Evolutionary conservation across 2,113 vertebrate species (phyloP).

Genomic region (Struthio camelus): DNA sequence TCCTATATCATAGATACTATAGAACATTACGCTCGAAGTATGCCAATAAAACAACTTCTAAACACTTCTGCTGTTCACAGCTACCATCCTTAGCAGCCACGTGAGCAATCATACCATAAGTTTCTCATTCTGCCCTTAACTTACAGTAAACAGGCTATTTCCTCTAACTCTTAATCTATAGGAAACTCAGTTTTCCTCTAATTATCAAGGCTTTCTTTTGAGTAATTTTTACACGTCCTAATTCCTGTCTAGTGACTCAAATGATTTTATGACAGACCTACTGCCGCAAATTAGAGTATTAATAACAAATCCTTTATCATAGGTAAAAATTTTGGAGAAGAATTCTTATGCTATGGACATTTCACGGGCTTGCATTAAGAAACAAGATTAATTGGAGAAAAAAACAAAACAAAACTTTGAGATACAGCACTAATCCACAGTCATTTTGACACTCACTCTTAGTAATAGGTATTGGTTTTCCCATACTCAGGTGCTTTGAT

Average conservation of each 20-base stretch:
- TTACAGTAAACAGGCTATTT: neutral
- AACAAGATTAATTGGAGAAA: neutral
- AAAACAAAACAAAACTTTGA: neutral
- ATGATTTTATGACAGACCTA: neutral
- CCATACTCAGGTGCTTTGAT: neutral
- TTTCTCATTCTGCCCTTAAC: neutral
- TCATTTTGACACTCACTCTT: neutral
- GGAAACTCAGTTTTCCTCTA: neutral
- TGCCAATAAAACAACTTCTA: neutral
- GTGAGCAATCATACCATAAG: neutral
- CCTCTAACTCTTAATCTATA: neutral
- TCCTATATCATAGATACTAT: neutral
- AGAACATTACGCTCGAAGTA: neutral
- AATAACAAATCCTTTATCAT: neutral
- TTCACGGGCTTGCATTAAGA: neutral
- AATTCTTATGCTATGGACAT: neutral
- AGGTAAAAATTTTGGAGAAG: neutral
- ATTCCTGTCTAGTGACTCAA: neutral
- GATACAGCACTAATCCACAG: neutral
- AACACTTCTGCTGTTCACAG: neutral
- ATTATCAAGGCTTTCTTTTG: neutral
- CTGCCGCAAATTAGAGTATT: neutral
- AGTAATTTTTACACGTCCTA: neutral
- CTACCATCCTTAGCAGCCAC: neutral
- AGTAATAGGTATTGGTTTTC: neutral